These are phyloP conservation scores for Nephrocerus scutellatus DNA, from an alignment of 2,888 invertebrate species.

Conservation along the genomic window DNA sequence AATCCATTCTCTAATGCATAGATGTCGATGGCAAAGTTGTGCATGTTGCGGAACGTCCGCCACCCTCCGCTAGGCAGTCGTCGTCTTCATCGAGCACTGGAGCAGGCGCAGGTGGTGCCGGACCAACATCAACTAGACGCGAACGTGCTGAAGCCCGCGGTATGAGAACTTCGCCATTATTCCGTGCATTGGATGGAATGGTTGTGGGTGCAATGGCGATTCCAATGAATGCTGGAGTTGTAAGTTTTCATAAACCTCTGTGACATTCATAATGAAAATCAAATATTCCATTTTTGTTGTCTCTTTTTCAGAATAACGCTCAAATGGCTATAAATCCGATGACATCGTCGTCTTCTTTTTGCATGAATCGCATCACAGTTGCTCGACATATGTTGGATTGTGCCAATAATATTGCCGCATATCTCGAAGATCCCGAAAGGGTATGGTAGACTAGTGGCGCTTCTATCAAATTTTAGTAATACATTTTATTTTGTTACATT, in stretches of 20 bases:
- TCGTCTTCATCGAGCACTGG: constrained; percentile 28
- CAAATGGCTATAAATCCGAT: constrained; percentile 38
- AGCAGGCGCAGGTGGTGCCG: too few relatives aligned
- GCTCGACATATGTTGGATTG: constrained; percentile 48
- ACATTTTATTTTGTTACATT: constrained; percentile 10
- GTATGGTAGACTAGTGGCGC: constrained; percentile 22
- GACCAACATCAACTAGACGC: constrained; percentile 40
- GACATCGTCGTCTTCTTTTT: constrained; percentile 46
- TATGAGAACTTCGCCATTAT: constrained; percentile 42
- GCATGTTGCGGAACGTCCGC: constrained; percentile 83
- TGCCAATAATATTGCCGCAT: constrained; percentile 46
- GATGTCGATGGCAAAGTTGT: constrained; percentile 88
- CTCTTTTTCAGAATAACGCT: constrained; percentile 25
- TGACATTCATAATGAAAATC: not conserved
- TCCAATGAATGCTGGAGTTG: constrained; percentile 37
- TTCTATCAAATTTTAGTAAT: too few relatives aligned
- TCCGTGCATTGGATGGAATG: constrained; percentile 45
- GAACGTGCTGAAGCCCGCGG: constrained; percentile 39
- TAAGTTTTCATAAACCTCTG: constrained; percentile 7
- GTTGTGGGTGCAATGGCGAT: constrained; percentile 48
- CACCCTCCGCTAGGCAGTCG: constrained; percentile 54
- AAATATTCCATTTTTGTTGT: constrained; percentile 1
- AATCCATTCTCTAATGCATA: too few relatives aligned
- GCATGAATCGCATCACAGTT: constrained; percentile 47
- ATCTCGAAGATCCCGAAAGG: constrained; percentile 45